Percentiles rank a stretch among this genome's conserved stretches.
Evolutionary conservation across 2,888 invertebrate species (phyloP).

Genomic region (Automeris io): DNA sequence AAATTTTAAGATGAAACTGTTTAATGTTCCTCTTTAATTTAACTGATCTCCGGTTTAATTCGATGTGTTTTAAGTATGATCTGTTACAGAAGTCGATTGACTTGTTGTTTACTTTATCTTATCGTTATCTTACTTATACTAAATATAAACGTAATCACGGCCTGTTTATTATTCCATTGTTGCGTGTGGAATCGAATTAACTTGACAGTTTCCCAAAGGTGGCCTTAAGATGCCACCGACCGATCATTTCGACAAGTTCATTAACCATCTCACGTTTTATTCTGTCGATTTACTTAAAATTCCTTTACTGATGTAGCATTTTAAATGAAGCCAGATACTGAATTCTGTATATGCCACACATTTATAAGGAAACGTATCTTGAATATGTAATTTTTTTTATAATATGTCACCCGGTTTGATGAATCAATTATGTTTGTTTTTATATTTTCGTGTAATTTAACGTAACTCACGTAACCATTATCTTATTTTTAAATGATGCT

Average conservation of each 20-base stretch:
- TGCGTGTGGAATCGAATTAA: constrained; percentile 4
- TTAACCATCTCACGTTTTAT: constrained; percentile 53
- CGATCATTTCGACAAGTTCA: constrained; percentile 20
- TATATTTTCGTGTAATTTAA: too few species aligned
- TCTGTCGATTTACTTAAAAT: constrained; percentile 60
- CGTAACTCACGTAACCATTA: too few species aligned
- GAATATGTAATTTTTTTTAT: constrained; percentile 18
- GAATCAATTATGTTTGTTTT: too few species aligned
- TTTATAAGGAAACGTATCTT: constrained; percentile 25
- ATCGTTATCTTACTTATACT: neutral
- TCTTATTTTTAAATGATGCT: too few species aligned
- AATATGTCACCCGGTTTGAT: neutral
- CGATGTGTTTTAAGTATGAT: too few species aligned
- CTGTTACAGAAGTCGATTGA: neutral
- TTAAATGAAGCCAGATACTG: constrained; percentile 55
- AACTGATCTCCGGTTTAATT: too few species aligned
- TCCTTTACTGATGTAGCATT: constrained; percentile 56
- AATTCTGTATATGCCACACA: constrained; percentile 34
- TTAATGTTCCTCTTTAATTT: too few species aligned
- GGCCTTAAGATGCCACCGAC: constrained; percentile 4
- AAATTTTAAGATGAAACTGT: neutral
- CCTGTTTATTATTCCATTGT: constrained; percentile 1
- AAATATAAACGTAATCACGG: too few species aligned
- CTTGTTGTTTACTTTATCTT: neutral
- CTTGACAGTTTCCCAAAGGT: constrained; percentile 6